Percentiles rank a stretch among this genome's conserved stretches.
phyloP scores from a whole-genome alignment of 2,113 vertebrate species.

The Syngnathoides biaculeatus region DNA sequence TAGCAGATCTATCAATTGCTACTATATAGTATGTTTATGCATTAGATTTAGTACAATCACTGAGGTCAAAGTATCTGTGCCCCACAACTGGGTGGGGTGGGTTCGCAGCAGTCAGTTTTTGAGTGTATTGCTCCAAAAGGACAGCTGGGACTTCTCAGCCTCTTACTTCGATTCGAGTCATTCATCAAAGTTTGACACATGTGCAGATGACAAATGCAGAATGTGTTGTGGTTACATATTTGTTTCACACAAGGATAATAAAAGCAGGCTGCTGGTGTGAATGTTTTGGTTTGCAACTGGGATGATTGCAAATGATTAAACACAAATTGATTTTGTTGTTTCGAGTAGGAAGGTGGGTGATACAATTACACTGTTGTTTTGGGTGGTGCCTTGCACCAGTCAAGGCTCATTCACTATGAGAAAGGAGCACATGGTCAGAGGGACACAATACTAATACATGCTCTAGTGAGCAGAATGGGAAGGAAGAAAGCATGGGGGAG shows the following conservation, averaged over 20 bases:
- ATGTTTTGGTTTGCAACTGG: neutral
- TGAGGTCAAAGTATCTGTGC: conserved; percentile 20
- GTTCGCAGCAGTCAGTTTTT: conserved; percentile 16
- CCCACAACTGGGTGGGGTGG: neutral
- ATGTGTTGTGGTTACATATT: conserved; percentile 1
- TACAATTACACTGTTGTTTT: conserved; percentile 20
- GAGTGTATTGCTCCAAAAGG: conserved; percentile 12
- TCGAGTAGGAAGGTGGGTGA: conserved; percentile 11
- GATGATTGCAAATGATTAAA: neutral
- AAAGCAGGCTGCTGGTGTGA: neutral
- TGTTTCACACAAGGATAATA: neutral
- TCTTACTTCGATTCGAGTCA: conserved; percentile 27
- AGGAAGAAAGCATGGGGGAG: conserved; percentile 2
- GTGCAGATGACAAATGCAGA: conserved; percentile 28
- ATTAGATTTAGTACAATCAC: conserved; percentile 58
- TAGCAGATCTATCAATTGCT: conserved; percentile 17
- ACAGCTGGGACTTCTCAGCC: conserved; percentile 44
- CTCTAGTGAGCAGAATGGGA: conserved; percentile 27
- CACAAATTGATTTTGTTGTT: neutral
- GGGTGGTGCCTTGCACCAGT: conserved; percentile 47
- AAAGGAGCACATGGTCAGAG: conserved; percentile 57
- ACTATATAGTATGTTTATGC: conserved; percentile 9
- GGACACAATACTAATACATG: conserved; percentile 48
- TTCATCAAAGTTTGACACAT: conserved; percentile 48
- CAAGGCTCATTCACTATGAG: conserved; percentile 24